Base-by-base conservation (phyloP, 64 coral and sea anemone species). In the Actinia tenebrosa region DNA sequence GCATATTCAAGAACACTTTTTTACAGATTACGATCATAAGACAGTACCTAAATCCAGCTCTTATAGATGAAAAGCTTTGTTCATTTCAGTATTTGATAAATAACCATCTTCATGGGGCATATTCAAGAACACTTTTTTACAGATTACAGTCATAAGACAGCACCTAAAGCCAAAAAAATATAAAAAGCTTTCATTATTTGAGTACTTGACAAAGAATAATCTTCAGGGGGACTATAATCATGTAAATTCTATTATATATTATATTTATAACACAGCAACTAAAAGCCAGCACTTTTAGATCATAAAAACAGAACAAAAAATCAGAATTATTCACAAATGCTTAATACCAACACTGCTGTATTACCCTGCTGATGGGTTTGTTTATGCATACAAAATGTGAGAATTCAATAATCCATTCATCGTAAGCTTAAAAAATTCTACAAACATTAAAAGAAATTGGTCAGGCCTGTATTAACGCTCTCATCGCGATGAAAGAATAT, bases 181-280 rank as follows among this genome's bases (percentile, higher is more conserved):
- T 71, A 22, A 71, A 71, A 71, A 71, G n/a, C 66, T 71, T 71
- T 71, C n/a, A 71, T 71, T 71, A 25, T 71, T 71, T 71, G 66
- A 71, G 23, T 71, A 71, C 66, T 26, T 71, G 66, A n/a, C 60
- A 63, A 71, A 71, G 23, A 71, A 71, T 71, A 71, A 71, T 71
- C 66, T 71, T 71, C 66, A 71, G 66, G 66, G 66, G n/a, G 66
- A 71, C 23, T 71, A 27, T 71, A 71, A 23, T 71, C 23, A 71
- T 71, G 66, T 71, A 71, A 71, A 71, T 71, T 71, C 66, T 71
- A 27, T 27, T 71, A 71, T 26, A 71, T 71, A 71, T 71, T 26
- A 71, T 26, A 71, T 64, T 64, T 20, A 26, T 71, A 71, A 37
- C 30, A 37, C 30, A 37, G 30, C 30, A 37, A 37, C 30, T 37